phyloP scores from a whole-genome alignment of 2,113 vertebrate species.

The Oriolus oriolus region DNA sequence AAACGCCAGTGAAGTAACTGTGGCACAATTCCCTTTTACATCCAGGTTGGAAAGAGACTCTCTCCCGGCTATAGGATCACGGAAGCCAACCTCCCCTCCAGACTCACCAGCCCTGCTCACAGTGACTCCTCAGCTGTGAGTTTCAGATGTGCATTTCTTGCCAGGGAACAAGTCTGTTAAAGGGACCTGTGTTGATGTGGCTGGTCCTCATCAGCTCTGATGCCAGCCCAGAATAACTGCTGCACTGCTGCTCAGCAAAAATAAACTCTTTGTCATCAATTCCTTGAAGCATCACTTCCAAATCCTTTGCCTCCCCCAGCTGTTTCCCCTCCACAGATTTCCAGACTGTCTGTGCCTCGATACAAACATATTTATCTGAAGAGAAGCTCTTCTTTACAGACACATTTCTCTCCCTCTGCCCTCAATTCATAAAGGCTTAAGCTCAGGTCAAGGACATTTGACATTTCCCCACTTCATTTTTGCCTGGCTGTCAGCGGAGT shows the following conservation, averaged over 20 bases:
- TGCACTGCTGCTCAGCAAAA: background rate
- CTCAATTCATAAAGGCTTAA: slow-evolving; percentile 27
- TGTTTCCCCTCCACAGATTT: background rate
- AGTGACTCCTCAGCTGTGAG: background rate
- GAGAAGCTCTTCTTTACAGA: background rate
- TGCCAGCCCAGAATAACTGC: background rate
- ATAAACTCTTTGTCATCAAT: background rate
- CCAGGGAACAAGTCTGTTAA: background rate
- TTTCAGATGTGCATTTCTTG: background rate
- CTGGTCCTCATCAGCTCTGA: background rate
- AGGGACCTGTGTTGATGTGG: background rate
- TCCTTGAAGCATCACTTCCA: background rate
- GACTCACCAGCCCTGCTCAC: background rate
- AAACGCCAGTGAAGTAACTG: background rate
- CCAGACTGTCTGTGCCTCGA: background rate
- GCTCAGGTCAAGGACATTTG: slow-evolving; percentile 28
- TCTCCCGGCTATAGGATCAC: accelerated
- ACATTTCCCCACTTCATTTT: slow-evolving; percentile 21
- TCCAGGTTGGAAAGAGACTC: accelerated
- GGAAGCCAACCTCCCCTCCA: background rate
- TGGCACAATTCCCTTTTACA: background rate
- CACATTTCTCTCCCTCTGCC: background rate
- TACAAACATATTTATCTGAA: background rate
- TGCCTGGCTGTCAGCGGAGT: background rate
- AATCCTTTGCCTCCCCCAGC: background rate